phyloP scores from a whole-genome alignment of 1,140 invertebrate genomes.

The Musca vetustissima region DNA sequence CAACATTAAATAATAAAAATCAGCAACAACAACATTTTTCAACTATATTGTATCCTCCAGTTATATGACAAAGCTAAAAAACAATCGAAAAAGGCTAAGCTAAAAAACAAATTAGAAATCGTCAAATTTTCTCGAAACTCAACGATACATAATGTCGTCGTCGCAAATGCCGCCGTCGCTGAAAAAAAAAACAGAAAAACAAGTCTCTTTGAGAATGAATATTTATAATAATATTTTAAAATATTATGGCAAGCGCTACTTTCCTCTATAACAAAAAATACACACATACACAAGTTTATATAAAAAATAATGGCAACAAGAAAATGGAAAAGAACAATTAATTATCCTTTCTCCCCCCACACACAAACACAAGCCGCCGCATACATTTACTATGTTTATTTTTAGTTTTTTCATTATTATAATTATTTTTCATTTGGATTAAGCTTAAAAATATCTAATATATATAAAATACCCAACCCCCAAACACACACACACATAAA shows the following conservation, averaged over 20 bases:
- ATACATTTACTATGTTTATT: slow-evolving; percentile 6
- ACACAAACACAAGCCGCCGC: too few relatives aligned
- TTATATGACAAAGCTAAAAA: slow-evolving; percentile 3
- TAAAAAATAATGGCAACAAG: too few relatives aligned
- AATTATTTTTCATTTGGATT: slow-evolving; percentile 18
- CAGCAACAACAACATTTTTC: background rate
- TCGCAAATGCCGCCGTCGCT: too few relatives aligned
- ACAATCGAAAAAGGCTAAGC: slow-evolving; percentile 6
- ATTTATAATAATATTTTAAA: slow-evolving; percentile 9
- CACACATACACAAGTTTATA: too few relatives aligned
- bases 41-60: background rate
- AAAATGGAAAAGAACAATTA: too few relatives aligned
- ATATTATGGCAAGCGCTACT: too few relatives aligned
- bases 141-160: background rate
- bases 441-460: slow-evolving; percentile 14
- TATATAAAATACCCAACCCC: background rate
- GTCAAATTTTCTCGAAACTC: background rate
- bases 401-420: slow-evolving; percentile 2
- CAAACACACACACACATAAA: too few relatives aligned
- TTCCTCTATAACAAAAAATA: too few relatives aligned
- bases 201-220: slow-evolving; percentile 13
- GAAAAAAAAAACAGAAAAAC: too few relatives aligned
- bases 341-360: too few relatives aligned
- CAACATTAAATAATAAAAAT: background rate
- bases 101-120: slow-evolving; percentile 1